Conservation (phyloP, 2,888 invertebrate genomes). For the Minunthozetes semirufus region DNA sequence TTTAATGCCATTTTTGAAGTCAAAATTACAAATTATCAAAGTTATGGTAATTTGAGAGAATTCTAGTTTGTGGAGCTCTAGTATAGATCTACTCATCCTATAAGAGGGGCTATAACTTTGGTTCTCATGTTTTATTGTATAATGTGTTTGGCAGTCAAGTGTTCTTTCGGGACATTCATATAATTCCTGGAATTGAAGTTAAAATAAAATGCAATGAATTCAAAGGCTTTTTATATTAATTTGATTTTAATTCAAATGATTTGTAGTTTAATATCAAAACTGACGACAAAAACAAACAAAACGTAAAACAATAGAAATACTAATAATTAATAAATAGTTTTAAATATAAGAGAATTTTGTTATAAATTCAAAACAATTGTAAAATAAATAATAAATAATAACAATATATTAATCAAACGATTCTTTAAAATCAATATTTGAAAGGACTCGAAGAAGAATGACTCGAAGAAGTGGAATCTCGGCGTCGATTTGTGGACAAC, state of each 20-base stretch:
- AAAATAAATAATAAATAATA: constrained; percentile 29
- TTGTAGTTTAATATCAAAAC: neutral
- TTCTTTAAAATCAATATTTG: constrained; percentile 28
- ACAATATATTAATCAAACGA: constrained; percentile 18
- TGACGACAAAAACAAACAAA: neutral
- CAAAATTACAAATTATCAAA: too few relatives aligned
- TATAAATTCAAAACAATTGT: neutral
- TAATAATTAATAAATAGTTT: neutral
- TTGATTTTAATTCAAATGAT: neutral
- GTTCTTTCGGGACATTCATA: too few relatives aligned
- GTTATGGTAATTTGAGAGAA: too few relatives aligned
- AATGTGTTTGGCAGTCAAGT: too few relatives aligned
- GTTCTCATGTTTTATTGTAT: too few relatives aligned
- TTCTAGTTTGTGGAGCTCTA: too few relatives aligned
- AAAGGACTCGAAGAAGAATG: constrained; percentile 34
- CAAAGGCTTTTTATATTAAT: neutral
- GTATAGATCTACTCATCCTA: too few relatives aligned
- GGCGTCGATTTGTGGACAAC: constrained; percentile 11
- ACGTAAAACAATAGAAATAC: neutral
- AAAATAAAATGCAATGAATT: neutral
- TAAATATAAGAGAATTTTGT: neutral
- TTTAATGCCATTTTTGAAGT: too few relatives aligned
- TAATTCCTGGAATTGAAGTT: neutral
- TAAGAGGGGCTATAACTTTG: too few relatives aligned
- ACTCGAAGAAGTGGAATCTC: constrained; percentile 29